Evolutionary conservation across 1,140 invertebrate genomes (phyloP).

Genomic region (Seison nebaliae): DNA sequence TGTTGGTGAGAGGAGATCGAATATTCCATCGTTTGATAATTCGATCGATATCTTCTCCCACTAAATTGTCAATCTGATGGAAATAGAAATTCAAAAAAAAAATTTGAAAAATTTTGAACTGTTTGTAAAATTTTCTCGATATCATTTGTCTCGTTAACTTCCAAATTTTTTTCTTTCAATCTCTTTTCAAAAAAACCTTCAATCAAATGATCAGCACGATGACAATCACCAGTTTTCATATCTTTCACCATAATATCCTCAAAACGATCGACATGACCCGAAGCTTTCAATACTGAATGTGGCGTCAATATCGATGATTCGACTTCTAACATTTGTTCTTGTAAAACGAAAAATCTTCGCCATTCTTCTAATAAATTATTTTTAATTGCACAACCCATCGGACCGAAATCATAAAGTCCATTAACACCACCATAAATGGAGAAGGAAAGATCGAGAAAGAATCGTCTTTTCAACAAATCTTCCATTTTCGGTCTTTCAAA

Average conservation of each 20-base stretch:
- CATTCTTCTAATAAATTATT: slow-evolving; percentile 69
- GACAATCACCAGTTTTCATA: slow-evolving; percentile 73
- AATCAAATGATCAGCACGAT: slow-evolving; percentile 86
- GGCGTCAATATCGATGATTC: slow-evolving; percentile 89
- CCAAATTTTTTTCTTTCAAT: slow-evolving; percentile 50
- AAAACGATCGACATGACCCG: slow-evolving; percentile 92
- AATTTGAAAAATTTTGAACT: slow-evolving; percentile 16
- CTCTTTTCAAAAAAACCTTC: slow-evolving; percentile 76
- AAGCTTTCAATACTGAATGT: slow-evolving; percentile 62
- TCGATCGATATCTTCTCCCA: slow-evolving; percentile 55
- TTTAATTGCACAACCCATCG: slow-evolving; percentile 94
- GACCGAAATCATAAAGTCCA: slow-evolving; percentile 84
- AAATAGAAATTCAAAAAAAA: slow-evolving; percentile 7
- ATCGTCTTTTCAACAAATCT: slow-evolving; percentile 77
- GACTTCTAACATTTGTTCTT: slow-evolving; percentile 94
- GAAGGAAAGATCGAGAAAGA: slow-evolving; percentile 95
- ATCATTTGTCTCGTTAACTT: slow-evolving; percentile 36
- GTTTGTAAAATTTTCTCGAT: slow-evolving; percentile 20
- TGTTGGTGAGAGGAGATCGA: slow-evolving; percentile 71
- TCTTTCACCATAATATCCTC: slow-evolving; percentile 99
- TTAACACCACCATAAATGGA: slow-evolving; percentile 76
- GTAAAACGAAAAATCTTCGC: slow-evolving; percentile 80
- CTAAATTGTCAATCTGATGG: slow-evolving; percentile 48
- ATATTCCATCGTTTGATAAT: slow-evolving; percentile 61
- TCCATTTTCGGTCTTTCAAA: slow-evolving; percentile 37